A percentile compares a stretch with the other conserved stretches of the same genome.
Conservation (phyloP, 2,797 vertebrate genomes). For the Clarias pachynema region DNA sequence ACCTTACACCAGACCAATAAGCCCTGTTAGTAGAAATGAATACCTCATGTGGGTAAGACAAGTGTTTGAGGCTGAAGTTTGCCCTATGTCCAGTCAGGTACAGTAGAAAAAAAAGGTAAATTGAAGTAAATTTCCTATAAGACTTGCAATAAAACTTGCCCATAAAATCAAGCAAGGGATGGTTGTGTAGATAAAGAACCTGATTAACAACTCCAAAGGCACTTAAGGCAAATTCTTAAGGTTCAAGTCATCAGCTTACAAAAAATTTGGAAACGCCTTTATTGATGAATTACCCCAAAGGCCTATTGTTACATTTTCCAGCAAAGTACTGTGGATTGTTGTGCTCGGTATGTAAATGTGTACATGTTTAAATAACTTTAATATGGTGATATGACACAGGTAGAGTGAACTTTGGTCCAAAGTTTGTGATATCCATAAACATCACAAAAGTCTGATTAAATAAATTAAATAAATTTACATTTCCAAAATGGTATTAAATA, state of each 20-base stretch:
- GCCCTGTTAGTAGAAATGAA: background rate
- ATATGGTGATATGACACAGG: no score
- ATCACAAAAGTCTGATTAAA: no score
- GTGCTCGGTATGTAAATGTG: background rate
- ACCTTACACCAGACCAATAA: background rate
- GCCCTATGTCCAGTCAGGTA: no score
- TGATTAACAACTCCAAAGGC: background rate
- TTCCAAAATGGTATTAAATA: background rate
- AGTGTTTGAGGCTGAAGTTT: background rate
- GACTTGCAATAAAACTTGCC: background rate
- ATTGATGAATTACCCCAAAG: no score
- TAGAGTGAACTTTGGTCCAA: no score
- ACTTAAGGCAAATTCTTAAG: background rate
- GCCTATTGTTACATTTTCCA: no score
- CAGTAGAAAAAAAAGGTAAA: no score
- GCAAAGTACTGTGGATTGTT: background rate
- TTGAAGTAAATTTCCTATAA: background rate
- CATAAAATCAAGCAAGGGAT: background rate
- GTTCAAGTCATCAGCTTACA: background rate
- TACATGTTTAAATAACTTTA: background rate
- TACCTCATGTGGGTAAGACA: no score
- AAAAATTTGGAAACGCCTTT: background rate
- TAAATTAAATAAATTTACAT: no score
- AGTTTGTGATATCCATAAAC: no score
- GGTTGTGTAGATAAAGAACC: background rate